phyloP scores from a whole-genome alignment of 2,888 invertebrate genomes.

The Zaprionus obscuricornis region DNA sequence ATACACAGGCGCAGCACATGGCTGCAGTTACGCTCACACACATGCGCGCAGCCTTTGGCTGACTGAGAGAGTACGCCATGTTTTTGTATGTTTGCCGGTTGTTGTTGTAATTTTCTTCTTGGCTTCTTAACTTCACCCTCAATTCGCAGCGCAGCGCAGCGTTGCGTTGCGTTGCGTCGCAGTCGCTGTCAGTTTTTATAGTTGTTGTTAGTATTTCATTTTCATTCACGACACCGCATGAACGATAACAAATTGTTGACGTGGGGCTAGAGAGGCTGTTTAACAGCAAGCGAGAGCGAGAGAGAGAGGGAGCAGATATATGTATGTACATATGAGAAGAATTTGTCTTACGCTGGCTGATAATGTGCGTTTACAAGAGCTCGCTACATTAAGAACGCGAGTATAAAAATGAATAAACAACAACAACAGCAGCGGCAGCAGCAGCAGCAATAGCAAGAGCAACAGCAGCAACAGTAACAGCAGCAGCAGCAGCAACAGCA shows the following conservation, averaged over 20 bases:
- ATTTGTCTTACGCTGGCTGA: slow-evolving; percentile 39
- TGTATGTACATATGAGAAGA: too few relatives aligned
- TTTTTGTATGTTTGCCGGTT: slow-evolving; percentile 55
- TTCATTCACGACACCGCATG: slow-evolving; percentile 51
- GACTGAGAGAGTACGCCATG: slow-evolving; percentile 48
- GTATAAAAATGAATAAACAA: slow-evolving; percentile 19
- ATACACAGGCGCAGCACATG: neutral
- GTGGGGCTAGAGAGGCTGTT: neutral
- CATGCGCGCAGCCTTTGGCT: slow-evolving; percentile 42
- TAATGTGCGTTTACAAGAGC: slow-evolving; percentile 59
- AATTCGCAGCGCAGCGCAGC: too few relatives aligned
- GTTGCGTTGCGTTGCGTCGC: too few relatives aligned
- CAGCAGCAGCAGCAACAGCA: too few relatives aligned
- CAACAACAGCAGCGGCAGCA: too few relatives aligned
- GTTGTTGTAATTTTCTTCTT: slow-evolving; percentile 46
- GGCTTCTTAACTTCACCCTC: too few relatives aligned
- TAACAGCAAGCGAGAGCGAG: neutral
- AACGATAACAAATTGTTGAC: slow-evolving; percentile 47
- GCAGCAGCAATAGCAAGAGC: too few relatives aligned
- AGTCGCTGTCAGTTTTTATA: slow-evolving; percentile 1
- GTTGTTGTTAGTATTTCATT: slow-evolving; percentile 36
- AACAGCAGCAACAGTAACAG: too few relatives aligned
- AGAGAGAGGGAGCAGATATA: too few relatives aligned
- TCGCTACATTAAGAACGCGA: slow-evolving; percentile 35
- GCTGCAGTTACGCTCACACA: slow-evolving; percentile 43